Conservation (phyloP, 2,888 invertebrate species). For the Netelia fuscicornis region DNA sequence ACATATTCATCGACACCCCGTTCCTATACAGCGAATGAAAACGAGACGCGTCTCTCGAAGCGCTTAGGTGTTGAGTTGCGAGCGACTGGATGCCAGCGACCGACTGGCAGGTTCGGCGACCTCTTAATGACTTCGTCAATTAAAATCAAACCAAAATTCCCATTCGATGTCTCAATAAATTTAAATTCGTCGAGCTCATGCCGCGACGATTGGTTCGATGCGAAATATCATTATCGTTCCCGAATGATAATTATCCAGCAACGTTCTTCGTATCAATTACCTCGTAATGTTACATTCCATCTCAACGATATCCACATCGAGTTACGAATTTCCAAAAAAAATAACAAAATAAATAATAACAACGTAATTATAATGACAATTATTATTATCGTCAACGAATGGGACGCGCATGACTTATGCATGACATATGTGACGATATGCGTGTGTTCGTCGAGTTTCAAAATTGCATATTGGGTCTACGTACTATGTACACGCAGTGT, state of each 20-base stretch:
- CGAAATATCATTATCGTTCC: neutral
- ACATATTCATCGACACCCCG: conserved; percentile 13
- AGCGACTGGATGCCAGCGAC: conserved; percentile 9
- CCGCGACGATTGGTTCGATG: neutral
- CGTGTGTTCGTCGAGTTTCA: conserved; percentile 37
- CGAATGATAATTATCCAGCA: no score
- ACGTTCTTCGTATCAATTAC: neutral
- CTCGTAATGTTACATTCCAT: neutral
- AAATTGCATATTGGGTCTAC: conserved; percentile 40
- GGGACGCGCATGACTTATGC: conserved; percentile 38
- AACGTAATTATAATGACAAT: conserved; percentile 39
- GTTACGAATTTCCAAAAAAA: neutral
- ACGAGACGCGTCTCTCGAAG: conserved; percentile 31
- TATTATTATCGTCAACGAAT: conserved; percentile 24
- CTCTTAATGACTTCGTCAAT: conserved; percentile 77
- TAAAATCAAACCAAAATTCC: conserved; percentile 64
- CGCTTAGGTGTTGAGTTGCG: conserved; percentile 16
- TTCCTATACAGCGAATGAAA: conserved; percentile 44
- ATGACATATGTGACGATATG: conserved; percentile 24
- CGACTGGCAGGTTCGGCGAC: conserved; percentile 79
- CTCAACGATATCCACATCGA: neutral
- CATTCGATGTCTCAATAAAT: conserved; percentile 14
- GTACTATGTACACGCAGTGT: conserved; percentile 1
- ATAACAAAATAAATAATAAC: neutral
- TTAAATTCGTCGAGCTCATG: neutral